phyloP scores from a whole-genome alignment of 2,888 invertebrate genomes.

The Leptinotarsa rubiginosa region DNA sequence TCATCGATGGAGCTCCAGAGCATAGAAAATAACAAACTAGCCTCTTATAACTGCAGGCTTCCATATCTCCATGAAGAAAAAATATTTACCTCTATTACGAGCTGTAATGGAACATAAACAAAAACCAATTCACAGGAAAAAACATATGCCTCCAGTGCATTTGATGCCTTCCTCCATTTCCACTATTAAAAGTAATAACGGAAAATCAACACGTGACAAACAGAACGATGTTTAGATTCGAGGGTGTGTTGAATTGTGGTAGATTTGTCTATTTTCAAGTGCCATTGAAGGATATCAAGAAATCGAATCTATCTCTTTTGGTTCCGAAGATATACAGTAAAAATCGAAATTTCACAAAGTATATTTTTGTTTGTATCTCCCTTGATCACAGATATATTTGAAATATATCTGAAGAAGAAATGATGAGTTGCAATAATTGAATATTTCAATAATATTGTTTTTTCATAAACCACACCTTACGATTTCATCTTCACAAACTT shows the following conservation, averaged over 20 bases:
- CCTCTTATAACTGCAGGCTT: not conserved
- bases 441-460: too few species aligned
- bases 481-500: too few species aligned
- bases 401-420: too few species aligned
- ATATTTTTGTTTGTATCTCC: too few species aligned
- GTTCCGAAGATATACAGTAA: too few species aligned
- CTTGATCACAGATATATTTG: too few species aligned
- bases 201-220: not conserved
- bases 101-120: slow-evolving; percentile 13
- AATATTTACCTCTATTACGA: slow-evolving; percentile 2
- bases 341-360: too few species aligned
- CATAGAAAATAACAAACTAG: not conserved
- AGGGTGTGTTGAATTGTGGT: too few species aligned
- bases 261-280: too few species aligned
- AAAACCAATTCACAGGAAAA: slow-evolving; percentile 8
- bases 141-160: not conserved
- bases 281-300: not conserved
- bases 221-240: not conserved
- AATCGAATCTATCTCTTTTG: not conserved
- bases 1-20: not conserved
- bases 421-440: too few species aligned
- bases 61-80: not conserved
- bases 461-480: too few species aligned
- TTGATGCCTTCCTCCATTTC: not conserved
- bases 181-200: not conserved